A percentile compares a stretch with the other conserved stretches of the same genome.
Evolutionary conservation across 2,113 vertebrate genomes (phyloP).

Genomic region (Saguinus imperator): DNA sequence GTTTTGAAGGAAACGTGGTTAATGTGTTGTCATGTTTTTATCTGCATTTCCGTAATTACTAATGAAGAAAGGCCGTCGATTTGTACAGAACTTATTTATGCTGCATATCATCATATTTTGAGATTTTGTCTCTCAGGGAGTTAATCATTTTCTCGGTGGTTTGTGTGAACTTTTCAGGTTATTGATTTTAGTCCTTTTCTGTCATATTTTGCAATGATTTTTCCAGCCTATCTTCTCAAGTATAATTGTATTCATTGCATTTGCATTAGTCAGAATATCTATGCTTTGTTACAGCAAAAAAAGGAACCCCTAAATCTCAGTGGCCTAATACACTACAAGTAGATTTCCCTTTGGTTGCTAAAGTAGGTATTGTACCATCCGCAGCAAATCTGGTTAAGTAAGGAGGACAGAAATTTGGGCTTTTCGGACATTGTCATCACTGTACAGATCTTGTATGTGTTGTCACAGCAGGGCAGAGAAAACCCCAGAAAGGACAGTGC

Average conservation of each 20-base stretch:
- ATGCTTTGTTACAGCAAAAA: not conserved
- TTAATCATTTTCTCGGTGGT: not conserved
- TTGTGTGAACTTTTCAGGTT: not conserved
- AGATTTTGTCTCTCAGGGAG: not conserved
- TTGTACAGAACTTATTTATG: not conserved
- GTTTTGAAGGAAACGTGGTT: not conserved
- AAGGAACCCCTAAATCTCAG: not conserved
- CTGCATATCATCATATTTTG: not conserved
- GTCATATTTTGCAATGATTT: not conserved
- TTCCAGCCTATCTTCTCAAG: not conserved
- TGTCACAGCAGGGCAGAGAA: not conserved
- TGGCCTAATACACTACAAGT: not conserved
- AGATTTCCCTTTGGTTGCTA: not conserved
- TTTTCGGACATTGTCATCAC: accelerated
- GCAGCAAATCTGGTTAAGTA: not conserved
- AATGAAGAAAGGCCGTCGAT: not conserved
- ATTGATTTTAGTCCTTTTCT: not conserved
- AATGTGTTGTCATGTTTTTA: not conserved
- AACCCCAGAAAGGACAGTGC: accelerated
- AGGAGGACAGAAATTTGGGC: too few species aligned
- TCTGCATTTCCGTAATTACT: not conserved
- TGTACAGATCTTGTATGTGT: not conserved
- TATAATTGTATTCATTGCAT: not conserved
- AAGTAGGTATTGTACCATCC: accelerated
- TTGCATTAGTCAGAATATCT: not conserved